These are phyloP conservation scores for Clarias gariepinus DNA, from an alignment of 2,113 vertebrate genomes.

Conservation along the genomic window DNA sequence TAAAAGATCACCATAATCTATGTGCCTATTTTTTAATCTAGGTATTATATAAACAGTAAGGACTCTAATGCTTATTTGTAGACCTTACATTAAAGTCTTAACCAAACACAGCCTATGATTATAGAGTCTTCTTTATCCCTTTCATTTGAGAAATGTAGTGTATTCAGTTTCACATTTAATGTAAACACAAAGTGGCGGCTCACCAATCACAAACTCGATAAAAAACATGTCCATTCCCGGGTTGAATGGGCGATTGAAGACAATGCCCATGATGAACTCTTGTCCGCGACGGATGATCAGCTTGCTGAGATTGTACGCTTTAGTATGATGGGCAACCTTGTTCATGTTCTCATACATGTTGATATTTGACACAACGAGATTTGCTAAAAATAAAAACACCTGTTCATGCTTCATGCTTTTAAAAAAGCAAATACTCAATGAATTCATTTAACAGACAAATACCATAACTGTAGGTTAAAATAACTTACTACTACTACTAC, in stretches of 20 bases:
- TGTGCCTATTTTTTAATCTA: not conserved
- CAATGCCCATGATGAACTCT: conserved; percentile 71
- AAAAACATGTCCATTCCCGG: conserved; percentile 67
- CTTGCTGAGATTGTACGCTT: conserved; percentile 66
- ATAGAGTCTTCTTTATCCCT: not conserved
- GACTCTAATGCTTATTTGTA: not conserved
- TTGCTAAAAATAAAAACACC: not conserved
- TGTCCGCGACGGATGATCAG: conserved; percentile 82
- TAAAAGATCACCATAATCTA: too few species aligned
- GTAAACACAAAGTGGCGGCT: conserved; percentile 55
- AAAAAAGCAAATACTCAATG: not conserved
- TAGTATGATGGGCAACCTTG: conserved; percentile 75
- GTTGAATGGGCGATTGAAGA: conserved; percentile 70
- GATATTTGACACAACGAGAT: conserved; percentile 56
- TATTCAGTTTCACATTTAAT: not conserved
- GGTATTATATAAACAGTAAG: not conserved
- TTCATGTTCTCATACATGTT: conserved; percentile 73
- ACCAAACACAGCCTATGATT: not conserved
- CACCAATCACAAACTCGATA: conserved; percentile 82
- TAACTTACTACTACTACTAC: not conserved
- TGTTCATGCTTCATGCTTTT: not conserved
- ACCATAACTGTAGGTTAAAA: not conserved
- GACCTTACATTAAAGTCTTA: not conserved
- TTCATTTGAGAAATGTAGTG: not conserved
- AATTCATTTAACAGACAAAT: not conserved